Conservation (phyloP, 1,140 invertebrate species). For the Pararge aegeria region DNA sequence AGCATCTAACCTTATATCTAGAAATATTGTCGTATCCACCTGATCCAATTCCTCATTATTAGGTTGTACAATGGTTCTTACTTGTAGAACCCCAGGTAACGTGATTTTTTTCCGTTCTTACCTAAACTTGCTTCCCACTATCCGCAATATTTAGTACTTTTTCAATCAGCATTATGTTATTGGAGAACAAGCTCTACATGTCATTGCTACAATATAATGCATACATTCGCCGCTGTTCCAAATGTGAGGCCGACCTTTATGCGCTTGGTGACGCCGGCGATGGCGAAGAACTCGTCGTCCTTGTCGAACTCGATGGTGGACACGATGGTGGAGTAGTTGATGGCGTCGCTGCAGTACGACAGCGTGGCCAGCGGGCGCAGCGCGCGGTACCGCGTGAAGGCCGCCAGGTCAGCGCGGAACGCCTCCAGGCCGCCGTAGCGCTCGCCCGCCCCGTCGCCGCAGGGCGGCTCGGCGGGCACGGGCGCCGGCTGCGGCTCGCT, state of each 20-base stretch:
- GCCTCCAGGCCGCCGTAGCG: slow-evolving; percentile 83
- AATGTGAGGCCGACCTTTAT: slow-evolving; percentile 86
- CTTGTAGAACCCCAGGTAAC: too few species aligned
- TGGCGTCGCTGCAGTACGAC: slow-evolving; percentile 93
- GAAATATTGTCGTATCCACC: too few species aligned
- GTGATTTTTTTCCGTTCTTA: too few species aligned
- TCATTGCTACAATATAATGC: too few species aligned
- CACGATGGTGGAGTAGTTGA: slow-evolving; percentile 94
- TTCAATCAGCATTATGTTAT: too few species aligned
- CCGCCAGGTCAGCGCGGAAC: slow-evolving; percentile 93
- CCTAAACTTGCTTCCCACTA: too few species aligned
- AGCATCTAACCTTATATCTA: too few species aligned
- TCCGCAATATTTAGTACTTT: too few species aligned
- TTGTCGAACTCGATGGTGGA: slow-evolving; percentile 99
- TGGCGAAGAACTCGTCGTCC: slow-evolving; percentile 97
- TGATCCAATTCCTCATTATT: too few species aligned
- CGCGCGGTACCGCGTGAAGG: slow-evolving; percentile 92
- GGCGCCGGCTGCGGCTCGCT: slow-evolving; percentile 14
- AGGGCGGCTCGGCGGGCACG: slow-evolving; percentile 3
- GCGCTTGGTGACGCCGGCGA: slow-evolving; percentile 96
- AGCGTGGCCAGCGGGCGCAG: slow-evolving; percentile 91
- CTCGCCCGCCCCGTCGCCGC: slow-evolving; percentile 15
- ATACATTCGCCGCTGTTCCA: too few species aligned
- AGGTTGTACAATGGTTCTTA: too few species aligned
- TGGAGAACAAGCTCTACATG: too few species aligned